phyloP scores from a whole-genome alignment of 2,888 invertebrate genomes.

The Agonopterix subpropinquella region DNA sequence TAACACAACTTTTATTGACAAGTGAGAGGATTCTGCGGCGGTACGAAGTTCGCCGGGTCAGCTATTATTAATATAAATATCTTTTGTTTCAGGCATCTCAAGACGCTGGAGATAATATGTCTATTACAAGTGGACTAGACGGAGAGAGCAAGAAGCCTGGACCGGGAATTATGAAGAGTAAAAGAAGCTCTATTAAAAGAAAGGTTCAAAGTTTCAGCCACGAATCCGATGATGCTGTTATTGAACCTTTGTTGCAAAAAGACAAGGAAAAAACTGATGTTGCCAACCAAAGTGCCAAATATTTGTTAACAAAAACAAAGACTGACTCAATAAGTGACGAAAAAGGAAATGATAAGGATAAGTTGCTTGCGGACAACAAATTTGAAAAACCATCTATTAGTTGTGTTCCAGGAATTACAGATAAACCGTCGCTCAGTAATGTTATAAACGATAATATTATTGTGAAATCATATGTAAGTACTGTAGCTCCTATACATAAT shows the following conservation, averaged over 20 bases:
- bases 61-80: not conserved
- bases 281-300: constrained; percentile 57
- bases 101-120: constrained; percentile 56
- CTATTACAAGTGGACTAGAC: constrained; percentile 60
- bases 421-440: constrained; percentile 20
- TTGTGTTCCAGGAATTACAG: constrained; percentile 15
- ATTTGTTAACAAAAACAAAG: constrained; percentile 50
- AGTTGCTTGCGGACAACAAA: constrained; percentile 29
- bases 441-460: constrained; percentile 24
- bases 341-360: constrained; percentile 32
- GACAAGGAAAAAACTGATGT: constrained; percentile 42
- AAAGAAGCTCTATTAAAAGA: constrained; percentile 56
- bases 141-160: constrained; percentile 57
- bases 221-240: constrained; percentile 59
- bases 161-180: constrained; percentile 61
- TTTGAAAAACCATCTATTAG: constrained; percentile 17
- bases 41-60: too few relatives aligned
- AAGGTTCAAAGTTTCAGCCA: constrained; percentile 52
- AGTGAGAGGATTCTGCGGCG: too few relatives aligned
- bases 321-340: constrained; percentile 44
- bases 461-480: constrained; percentile 21
- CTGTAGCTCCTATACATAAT: constrained; percentile 32
- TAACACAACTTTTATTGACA: too few relatives aligned
- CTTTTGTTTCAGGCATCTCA: constrained; percentile 55
- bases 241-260: constrained; percentile 60